A percentile compares a stretch with the other conserved stretches of the same genome.
phyloP scores from a whole-genome alignment of 2,797 vertebrate species.

The Diceros bicornis region DNA sequence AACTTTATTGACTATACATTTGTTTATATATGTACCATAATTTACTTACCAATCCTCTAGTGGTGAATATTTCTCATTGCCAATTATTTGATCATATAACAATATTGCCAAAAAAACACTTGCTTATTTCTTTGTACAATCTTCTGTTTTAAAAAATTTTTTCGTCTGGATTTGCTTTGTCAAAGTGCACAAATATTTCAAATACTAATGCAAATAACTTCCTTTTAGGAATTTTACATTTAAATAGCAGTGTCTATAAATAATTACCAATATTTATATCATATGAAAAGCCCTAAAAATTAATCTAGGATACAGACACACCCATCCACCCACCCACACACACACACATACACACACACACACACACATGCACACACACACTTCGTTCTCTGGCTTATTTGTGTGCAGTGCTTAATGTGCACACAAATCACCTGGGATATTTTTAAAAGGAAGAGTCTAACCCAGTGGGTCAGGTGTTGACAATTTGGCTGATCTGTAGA shows the following conservation, averaged over 20 bases:
- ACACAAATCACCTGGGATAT: neutral
- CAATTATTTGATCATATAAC: neutral
- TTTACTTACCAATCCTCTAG: neutral
- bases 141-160: neutral
- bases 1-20: neutral
- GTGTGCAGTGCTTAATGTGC: neutral
- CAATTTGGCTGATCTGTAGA: neutral
- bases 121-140: neutral
- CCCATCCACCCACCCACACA: neutral
- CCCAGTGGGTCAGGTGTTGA: neutral
- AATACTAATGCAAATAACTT: neutral
- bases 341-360: neutral
- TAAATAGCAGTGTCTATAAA: neutral
- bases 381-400: neutral
- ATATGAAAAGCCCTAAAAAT: neutral
- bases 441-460: neutral
- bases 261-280: neutral
- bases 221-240: neutral
- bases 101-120: neutral
- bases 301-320: neutral
- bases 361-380: neutral
- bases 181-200: neutral
- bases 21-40: neutral
- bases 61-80: neutral
- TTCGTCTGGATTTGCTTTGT: neutral